Evolutionary conservation across 2,113 vertebrate genomes (phyloP).

Genomic region (Dipodomys merriami): DNA sequence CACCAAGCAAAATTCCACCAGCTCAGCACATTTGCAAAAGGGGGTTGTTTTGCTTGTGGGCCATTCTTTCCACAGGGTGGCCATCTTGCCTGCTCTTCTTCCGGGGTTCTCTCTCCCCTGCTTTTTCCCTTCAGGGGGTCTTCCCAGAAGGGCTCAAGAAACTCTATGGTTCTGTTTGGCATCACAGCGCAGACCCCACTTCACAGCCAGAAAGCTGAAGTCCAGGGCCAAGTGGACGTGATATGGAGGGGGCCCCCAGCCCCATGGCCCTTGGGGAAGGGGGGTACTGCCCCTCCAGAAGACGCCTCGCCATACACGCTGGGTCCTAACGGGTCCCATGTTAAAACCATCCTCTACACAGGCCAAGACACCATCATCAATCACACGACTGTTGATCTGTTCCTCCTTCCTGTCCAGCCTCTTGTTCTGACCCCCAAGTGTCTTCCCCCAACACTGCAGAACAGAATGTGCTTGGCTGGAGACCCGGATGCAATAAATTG

Average conservation of each 20-base stretch:
- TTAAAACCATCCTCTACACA: background rate
- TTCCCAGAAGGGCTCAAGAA: background rate
- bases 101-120: background rate
- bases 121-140: background rate
- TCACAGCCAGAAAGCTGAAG: background rate
- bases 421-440: background rate
- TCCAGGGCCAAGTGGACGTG: background rate
- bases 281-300: background rate
- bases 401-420: slow-evolving; percentile 63
- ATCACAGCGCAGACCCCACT: background rate
- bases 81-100: slow-evolving; percentile 32
- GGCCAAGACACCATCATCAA: background rate
- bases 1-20: slow-evolving; percentile 72
- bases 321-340: background rate
- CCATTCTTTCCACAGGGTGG: slow-evolving; percentile 61
- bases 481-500: slow-evolving; percentile 67
- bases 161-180: background rate
- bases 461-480: slow-evolving; percentile 76
- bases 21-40: slow-evolving; percentile 82
- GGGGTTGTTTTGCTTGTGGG: slow-evolving; percentile 67
- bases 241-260: background rate
- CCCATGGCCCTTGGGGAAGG: accelerated
- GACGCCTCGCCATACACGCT: background rate
- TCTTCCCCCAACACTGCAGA: slow-evolving; percentile 44
- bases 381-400: background rate